Evolutionary conservation across 2,113 vertebrate species (phyloP).

Genomic region (Piaya cayana): DNA sequence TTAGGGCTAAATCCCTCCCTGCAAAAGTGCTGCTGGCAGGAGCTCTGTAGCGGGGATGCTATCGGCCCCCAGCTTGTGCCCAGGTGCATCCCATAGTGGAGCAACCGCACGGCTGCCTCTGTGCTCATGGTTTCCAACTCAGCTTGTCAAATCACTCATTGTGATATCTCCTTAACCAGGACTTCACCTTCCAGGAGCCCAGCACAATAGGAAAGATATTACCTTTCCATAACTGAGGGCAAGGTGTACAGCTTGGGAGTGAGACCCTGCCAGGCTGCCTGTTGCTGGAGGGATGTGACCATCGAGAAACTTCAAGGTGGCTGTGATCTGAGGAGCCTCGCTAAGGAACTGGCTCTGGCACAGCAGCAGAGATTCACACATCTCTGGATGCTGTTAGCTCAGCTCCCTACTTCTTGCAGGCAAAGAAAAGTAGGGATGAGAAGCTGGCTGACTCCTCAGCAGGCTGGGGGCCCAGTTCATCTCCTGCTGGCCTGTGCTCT

Average conservation of each 20-base stretch:
- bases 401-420: not conserved
- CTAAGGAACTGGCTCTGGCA: not conserved
- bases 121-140: not conserved
- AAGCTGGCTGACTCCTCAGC: not conserved
- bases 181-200: not conserved
- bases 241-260: not conserved
- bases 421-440: not conserved
- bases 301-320: not conserved
- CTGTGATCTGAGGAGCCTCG: not conserved
- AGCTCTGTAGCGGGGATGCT: not conserved
- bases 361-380: not conserved
- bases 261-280: not conserved
- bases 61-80: fast-evolving
- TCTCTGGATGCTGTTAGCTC: not conserved
- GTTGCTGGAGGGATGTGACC: fast-evolving
- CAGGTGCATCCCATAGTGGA: not conserved
- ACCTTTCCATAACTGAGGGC: not conserved
- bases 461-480: not conserved
- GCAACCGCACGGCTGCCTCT: fast-evolving
- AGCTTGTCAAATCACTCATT: not conserved
- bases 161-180: not conserved
- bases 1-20: slow-evolving; percentile 46
- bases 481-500: not conserved
- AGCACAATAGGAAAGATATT: not conserved
- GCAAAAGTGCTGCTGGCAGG: not conserved